Base-by-base conservation (phyloP, 2,797 vertebrate species). In the Phalloptychus januarius region DNA sequence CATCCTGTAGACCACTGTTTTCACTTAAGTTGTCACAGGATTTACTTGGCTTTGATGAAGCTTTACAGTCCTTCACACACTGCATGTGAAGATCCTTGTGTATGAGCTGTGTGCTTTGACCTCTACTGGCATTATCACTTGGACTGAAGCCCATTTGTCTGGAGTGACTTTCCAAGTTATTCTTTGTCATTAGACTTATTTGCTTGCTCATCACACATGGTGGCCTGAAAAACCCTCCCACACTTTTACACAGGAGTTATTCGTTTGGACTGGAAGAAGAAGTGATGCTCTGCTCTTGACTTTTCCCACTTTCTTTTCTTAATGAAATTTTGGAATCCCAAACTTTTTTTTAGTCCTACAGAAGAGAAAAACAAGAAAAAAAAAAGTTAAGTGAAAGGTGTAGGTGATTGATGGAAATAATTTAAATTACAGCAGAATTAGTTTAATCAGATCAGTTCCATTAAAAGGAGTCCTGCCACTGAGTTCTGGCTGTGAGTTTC, bases 201-300 rank as follows among this genome's bases (percentile, higher is more conserved):
- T 79, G 91, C 89, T 91, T 91, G 86, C 67, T 95, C 94, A 96
- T 95, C 95, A 96, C 92, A 95, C 86, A 83, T 87, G 23, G 40
- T 70, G 23, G 25, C 38, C 12, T 70, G 67, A 44, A 33, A 28
- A n/a, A 44, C 11, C 67, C 25, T 44, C 2, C 25, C 40, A 15
- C 13, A 70, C 67, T 28, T 38, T 40, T 11, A 58, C 38, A 70
- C 76, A 79, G 83, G 70, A 88, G 84, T 85, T 87, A 46, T 86
- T 84, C 86, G 72, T 93, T 91, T 88, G 77, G 86, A 91, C 83
- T 85, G 85, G 74, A 90, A 82, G 73, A 86, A 84, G 88, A 88
- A 91, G 77, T 79, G 16, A 77, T 86, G 77, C 84, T 61, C 65
- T 70, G 71, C 71, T 71, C 71, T 79, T 73, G 67, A 83, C 75